Evolutionary conservation across 2,888 invertebrate species (phyloP).

Genomic region (Metalampra italica): DNA sequence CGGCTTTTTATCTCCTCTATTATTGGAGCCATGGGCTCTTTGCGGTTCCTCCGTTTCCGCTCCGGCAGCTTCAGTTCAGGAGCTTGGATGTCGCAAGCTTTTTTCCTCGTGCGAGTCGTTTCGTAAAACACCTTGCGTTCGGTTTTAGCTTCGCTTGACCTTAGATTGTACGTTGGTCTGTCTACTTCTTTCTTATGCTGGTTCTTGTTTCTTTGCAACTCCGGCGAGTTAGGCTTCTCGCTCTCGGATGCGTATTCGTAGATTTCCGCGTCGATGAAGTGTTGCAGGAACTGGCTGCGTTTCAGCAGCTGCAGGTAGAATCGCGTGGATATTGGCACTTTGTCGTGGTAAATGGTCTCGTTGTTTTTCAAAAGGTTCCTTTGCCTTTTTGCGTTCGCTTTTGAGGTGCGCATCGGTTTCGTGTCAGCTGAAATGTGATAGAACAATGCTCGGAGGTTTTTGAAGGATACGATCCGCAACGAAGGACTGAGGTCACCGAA

Average conservation of each 20-base stretch:
- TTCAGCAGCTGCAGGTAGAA: constrained; percentile 66
- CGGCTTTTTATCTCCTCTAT: constrained; percentile 60
- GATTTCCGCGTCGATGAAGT: constrained; percentile 48
- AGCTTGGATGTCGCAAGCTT: constrained; percentile 11
- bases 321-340: constrained; percentile 65
- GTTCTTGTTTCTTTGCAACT: constrained; percentile 27
- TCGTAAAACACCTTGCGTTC: constrained; percentile 52
- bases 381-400: constrained; percentile 44
- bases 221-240: constrained; percentile 45
- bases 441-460: too few relatives aligned
- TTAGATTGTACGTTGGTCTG: constrained; percentile 52
- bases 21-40: constrained; percentile 61
- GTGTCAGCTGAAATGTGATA: constrained; percentile 35
- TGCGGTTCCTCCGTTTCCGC: constrained; percentile 31
- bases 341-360: constrained; percentile 65
- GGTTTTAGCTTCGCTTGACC: constrained; percentile 54
- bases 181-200: constrained; percentile 40
- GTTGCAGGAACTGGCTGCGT: constrained; percentile 56
- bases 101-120: constrained; percentile 35
- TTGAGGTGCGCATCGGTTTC: constrained; percentile 35
- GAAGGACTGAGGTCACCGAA: too few relatives aligned
- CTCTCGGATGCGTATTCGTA: constrained; percentile 68
- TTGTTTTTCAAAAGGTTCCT: constrained; percentile 53
- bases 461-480: too few relatives aligned
- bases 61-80: constrained; percentile 14